phyloP scores from a whole-genome alignment of 2,888 invertebrate species.

The Tinea pellionella region DNA sequence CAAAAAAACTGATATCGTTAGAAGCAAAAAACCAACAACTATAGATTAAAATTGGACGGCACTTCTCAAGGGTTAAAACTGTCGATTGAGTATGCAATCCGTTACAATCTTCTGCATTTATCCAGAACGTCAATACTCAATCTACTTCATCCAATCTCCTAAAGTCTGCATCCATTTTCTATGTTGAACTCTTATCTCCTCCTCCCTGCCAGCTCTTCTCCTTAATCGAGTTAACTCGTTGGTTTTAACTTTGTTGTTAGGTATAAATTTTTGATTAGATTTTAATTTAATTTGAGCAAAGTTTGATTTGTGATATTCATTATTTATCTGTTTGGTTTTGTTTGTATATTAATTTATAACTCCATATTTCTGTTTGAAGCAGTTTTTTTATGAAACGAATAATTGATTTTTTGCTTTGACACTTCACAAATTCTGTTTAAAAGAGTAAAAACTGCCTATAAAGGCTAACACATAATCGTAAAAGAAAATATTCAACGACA shows the following conservation, averaged over 20 bases:
- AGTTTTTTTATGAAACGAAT: no score
- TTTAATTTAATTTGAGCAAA: not conserved
- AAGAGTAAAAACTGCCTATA: not conserved
- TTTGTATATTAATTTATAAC: no score
- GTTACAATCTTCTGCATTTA: not conserved
- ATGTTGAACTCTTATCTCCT: not conserved
- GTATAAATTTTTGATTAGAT: not conserved
- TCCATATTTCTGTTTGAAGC: no score
- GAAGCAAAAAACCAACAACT: no score
- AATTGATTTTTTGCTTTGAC: not conserved
- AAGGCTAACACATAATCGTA: not conserved
- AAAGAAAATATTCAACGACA: constrained; percentile 7
- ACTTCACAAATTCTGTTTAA: no score
- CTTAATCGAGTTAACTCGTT: not conserved
- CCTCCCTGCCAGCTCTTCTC: not conserved
- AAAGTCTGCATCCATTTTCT: not conserved
- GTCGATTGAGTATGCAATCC: not conserved
- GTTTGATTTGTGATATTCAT: not conserved
- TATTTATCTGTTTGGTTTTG: no score
- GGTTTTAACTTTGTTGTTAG: not conserved
- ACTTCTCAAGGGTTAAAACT: not conserved
- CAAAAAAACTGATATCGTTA: no score
- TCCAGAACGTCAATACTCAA: constrained; percentile 2
- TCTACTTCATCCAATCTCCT: not conserved
- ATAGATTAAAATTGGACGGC: not conserved